Evolutionary conservation across 2,888 invertebrate genomes (phyloP), one percentile per base, ranked within the genome.

Genomic region (Rotaria sp.): DNA sequence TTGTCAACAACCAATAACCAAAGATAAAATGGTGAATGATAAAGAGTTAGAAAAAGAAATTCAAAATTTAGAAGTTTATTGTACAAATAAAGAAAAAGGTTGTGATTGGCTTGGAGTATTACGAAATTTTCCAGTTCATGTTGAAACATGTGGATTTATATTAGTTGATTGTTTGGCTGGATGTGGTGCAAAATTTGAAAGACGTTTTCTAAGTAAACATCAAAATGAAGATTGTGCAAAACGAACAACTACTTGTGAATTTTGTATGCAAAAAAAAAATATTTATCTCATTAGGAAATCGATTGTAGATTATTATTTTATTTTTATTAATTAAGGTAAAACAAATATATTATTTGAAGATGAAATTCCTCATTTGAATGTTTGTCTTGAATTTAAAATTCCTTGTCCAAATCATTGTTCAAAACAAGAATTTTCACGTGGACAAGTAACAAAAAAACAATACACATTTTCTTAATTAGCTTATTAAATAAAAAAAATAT

Each of bases 71-170:
- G 88, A 87, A 8, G 90, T 92, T n/a, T 89, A 89, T 85, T 91
- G 91, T 88, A 88, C 89, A 35, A 87, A 88, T 87, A 87, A 88
- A 35, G 88, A 88, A 35, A 88, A 88, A 80, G 91, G 91, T 10
- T 91, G 91, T 88, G 86, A 87, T 35, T 92, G 91, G 91, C 87
- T 88, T 11, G 90, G 90, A 45, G 52, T 85, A 18, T 88, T 91
- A 38, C 88, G 88, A 57, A 89, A 89, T 67, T 87, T 90, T 24
- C 87, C 88, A 86, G 89, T 90, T 8, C 90, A 90, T 85, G 55
- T 88, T 15, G 88, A 88, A 21, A 88, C 88, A 59, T 90, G 90
- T 86, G 87, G 87, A 41, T 89, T 88, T 87, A 84, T 86, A 30
- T 38, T 87, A n/a, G 85, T 89, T 15, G 86, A 86, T 30, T 90